These are phyloP conservation scores for Gobiocypris rarus DNA, from an alignment of 2,113 vertebrate species.

Conservation along the genomic window DNA sequence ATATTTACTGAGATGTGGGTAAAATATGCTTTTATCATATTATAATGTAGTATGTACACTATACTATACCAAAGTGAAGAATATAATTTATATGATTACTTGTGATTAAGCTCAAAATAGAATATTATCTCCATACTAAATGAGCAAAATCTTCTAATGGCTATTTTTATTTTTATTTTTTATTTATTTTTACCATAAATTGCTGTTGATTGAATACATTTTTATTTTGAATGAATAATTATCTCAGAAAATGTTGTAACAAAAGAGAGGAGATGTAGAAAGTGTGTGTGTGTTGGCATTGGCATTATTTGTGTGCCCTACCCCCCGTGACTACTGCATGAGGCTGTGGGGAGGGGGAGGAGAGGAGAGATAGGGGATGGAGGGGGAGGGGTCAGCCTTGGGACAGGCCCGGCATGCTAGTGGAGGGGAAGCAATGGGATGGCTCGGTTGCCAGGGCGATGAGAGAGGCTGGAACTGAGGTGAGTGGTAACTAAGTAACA, in stretches of 20 bases:
- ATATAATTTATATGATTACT: too few species aligned
- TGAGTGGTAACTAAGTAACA: constrained; percentile 73
- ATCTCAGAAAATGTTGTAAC: not conserved
- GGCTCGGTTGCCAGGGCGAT: constrained; percentile 71
- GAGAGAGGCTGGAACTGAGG: constrained; percentile 63
- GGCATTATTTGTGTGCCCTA: constrained; percentile 1
- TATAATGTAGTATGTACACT: not conserved
- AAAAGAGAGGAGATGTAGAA: constrained; percentile 1
- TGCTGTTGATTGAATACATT: not conserved
- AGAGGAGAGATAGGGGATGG: not conserved
- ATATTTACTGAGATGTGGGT: not conserved
- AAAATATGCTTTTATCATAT: not conserved
- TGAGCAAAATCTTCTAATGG: not conserved
- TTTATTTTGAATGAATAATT: not conserved
- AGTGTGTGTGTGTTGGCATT: not conserved
- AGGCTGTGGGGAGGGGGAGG: not conserved
- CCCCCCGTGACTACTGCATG: not conserved
- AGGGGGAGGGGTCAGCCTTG: constrained; percentile 50
- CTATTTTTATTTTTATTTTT: too few species aligned
- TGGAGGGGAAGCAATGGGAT: constrained; percentile 67
- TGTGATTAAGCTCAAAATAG: not conserved
- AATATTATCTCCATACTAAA: not conserved
- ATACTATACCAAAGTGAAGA: not conserved
- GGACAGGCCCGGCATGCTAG: constrained; percentile 59
- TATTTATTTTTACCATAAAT: too few species aligned